phyloP scores from a whole-genome alignment of 2,888 invertebrate genomes.

The Trichogramma evanescens region DNA sequence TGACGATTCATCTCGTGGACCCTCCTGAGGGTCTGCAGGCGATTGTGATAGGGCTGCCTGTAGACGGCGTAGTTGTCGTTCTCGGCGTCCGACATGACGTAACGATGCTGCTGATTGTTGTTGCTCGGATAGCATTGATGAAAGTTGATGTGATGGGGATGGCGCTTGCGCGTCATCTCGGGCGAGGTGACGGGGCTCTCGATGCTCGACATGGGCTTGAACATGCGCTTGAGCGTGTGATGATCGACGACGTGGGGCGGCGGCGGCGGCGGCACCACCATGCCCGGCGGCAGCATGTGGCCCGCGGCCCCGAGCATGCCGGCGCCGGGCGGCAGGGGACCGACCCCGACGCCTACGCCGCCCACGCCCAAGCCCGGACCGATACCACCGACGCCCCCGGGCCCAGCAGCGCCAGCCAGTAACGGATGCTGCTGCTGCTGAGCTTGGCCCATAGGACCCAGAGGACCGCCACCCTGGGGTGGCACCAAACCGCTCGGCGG shows the following conservation, averaged over 20 bases:
- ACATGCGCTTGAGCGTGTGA: slow-evolving; percentile 79
- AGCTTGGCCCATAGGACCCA: neutral
- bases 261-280: neutral
- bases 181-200: slow-evolving; percentile 87
- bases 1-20: slow-evolving; percentile 62
- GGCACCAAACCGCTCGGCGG: neutral
- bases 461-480: neutral
- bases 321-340: too few species aligned
- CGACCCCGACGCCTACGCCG: too few species aligned
- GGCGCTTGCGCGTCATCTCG: slow-evolving; percentile 78
- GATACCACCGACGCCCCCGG: neutral
- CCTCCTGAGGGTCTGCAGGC: slow-evolving; percentile 52
- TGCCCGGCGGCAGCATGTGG: neutral
- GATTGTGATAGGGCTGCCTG: slow-evolving; percentile 40
- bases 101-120: slow-evolving; percentile 53
- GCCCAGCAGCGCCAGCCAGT: neutral
- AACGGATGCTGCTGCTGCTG: neutral
- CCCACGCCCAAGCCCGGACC: too few species aligned
- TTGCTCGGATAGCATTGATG: slow-evolving; percentile 41
- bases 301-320: too few species aligned
- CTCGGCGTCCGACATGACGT: slow-evolving; percentile 49
- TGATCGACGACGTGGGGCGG: neutral
- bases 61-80: slow-evolving; percentile 41
- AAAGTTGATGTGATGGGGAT: slow-evolving; percentile 59
- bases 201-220: slow-evolving; percentile 86